Percentiles rank a stretch among this genome's conserved stretches.
These are phyloP conservation scores for Keiferia lycopersicella DNA, from an alignment of 2,888 invertebrate species.

Conservation along the genomic window DNA sequence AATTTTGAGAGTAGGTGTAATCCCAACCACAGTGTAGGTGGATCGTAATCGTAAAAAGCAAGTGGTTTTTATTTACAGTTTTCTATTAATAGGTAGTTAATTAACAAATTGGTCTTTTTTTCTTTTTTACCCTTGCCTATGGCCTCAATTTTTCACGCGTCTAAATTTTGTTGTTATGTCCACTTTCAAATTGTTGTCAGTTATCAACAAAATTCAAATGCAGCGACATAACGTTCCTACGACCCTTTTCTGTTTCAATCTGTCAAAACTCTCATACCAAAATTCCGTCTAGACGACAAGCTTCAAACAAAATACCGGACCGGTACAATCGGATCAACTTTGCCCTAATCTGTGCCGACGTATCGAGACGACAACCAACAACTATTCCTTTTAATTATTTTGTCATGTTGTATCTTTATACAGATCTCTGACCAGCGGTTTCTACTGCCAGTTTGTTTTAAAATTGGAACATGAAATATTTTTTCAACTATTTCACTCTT, in stretches of 20 bases:
- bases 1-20: not conserved
- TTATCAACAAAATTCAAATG: slow-evolving; percentile 8
- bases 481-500: too few relatives aligned
- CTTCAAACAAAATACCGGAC: slow-evolving; percentile 23
- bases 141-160: too few relatives aligned
- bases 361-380: slow-evolving; percentile 12
- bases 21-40: too few relatives aligned
- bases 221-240: not conserved
- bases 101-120: too few relatives aligned
- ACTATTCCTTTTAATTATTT: not conserved
- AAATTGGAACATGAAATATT: too few relatives aligned
- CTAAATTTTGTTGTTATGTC: too few relatives aligned
- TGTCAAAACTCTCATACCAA: slow-evolving; percentile 21
- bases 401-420: slow-evolving; percentile 36
- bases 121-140: too few relatives aligned
- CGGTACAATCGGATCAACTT: slow-evolving; percentile 22
- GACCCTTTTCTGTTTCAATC: not conserved
- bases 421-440: too few relatives aligned
- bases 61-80: too few relatives aligned
- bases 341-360: slow-evolving; percentile 17
- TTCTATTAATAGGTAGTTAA: too few relatives aligned
- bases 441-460: too few relatives aligned
- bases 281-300: slow-evolving; percentile 20
- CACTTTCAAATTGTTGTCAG: not conserved
- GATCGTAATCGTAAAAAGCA: too few relatives aligned